phyloP scores from a whole-genome alignment of 2,888 invertebrate genomes.

The Athrips mouffetella region DNA sequence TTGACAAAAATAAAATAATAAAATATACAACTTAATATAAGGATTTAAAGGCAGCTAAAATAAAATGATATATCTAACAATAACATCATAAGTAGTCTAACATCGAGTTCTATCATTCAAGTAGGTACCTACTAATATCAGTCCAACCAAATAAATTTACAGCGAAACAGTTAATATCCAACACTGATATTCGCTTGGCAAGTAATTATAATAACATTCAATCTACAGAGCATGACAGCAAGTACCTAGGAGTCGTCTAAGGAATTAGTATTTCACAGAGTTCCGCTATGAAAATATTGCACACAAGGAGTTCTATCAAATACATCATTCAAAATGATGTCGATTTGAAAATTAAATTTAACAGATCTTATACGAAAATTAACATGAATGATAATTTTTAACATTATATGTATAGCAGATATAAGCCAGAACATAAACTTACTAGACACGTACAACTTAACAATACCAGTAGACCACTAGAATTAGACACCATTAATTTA shows the following conservation, averaged over 20 bases:
- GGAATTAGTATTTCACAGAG: background rate
- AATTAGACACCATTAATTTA: slow-evolving; percentile 16
- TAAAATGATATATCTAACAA: slow-evolving; percentile 39
- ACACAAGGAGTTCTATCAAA: background rate
- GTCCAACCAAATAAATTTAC: slow-evolving; percentile 54
- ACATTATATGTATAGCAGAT: background rate
- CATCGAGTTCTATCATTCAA: slow-evolving; percentile 43
- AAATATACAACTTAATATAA: slow-evolving; percentile 68
- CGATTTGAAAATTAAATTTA: slow-evolving; percentile 29
- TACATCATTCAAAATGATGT: background rate
- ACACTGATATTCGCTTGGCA: background rate
- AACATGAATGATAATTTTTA: slow-evolving; percentile 45
- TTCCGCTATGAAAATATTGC: slow-evolving; percentile 3
- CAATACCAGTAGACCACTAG: slow-evolving; percentile 17
- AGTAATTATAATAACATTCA: background rate
- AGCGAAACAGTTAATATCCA: no score
- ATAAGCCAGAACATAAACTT: slow-evolving; percentile 15
- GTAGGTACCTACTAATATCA: no score
- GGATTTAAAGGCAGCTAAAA: slow-evolving; percentile 38
- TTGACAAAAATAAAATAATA: slow-evolving; percentile 47
- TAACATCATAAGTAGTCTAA: slow-evolving; percentile 40
- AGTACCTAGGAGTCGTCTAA: background rate
- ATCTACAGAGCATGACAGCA: background rate
- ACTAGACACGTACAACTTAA: slow-evolving; percentile 24
- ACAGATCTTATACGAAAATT: slow-evolving; percentile 54